phyloP scores from a whole-genome alignment of 2,888 invertebrate species.

The Gnatocerus cornutus region DNA sequence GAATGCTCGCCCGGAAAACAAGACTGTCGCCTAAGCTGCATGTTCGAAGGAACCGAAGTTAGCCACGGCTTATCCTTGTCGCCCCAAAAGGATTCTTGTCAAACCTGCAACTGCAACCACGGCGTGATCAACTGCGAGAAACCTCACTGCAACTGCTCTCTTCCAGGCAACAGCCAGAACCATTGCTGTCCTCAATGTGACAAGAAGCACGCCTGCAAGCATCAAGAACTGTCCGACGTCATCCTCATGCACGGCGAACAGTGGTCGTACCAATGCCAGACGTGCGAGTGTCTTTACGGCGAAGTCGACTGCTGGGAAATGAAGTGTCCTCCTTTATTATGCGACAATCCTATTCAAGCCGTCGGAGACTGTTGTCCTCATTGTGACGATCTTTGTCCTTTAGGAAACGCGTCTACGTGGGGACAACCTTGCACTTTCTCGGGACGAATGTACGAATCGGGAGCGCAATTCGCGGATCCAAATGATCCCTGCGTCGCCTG shows the following conservation, averaged over 20 bases:
- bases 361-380: slow-evolving; percentile 83
- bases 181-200: slow-evolving; percentile 90
- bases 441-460: slow-evolving; percentile 76
- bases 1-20: slow-evolving; percentile 75
- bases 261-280: slow-evolving; percentile 94
- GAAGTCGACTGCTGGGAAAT: slow-evolving; percentile 93
- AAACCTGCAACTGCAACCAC: slow-evolving; percentile 72
- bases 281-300: slow-evolving; percentile 92
- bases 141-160: slow-evolving; percentile 80
- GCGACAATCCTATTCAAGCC: slow-evolving; percentile 77
- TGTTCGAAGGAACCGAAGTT: slow-evolving; percentile 80
- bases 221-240: slow-evolving; percentile 82
- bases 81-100: slow-evolving; percentile 70
- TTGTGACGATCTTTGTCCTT: slow-evolving; percentile 75
- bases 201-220: slow-evolving; percentile 81
- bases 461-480: slow-evolving; percentile 75
- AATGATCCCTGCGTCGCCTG: slow-evolving; percentile 81
- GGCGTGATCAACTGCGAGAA: slow-evolving; percentile 82
- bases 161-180: slow-evolving; percentile 72
- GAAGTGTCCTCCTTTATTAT: slow-evolving; percentile 83
- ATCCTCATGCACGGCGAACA: slow-evolving; percentile 86
- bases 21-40: slow-evolving; percentile 83
- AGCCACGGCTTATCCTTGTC: slow-evolving; percentile 74
- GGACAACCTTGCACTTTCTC: slow-evolving; percentile 77
- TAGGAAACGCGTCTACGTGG: slow-evolving; percentile 65